Conservation (phyloP, 1,140 invertebrate genomes). For the Caerostris extrusa region DNA sequence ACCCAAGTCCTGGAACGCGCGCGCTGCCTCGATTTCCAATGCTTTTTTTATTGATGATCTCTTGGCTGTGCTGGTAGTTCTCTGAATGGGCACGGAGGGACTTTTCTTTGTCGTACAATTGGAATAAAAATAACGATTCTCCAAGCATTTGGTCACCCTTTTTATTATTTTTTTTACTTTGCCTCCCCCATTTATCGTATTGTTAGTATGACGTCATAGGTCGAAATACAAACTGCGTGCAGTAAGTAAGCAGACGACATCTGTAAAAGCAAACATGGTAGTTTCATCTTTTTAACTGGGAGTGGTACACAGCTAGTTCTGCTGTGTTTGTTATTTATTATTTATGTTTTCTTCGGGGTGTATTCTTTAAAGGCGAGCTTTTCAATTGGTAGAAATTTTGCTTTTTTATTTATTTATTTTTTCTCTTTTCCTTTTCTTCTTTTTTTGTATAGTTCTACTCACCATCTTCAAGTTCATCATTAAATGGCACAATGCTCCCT, state of each 20-base stretch:
- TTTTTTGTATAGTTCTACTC: background rate
- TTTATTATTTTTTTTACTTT: constrained; percentile 47
- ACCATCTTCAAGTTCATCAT: background rate
- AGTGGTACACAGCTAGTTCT: background rate
- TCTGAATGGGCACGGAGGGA: constrained; percentile 2
- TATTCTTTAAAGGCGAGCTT: background rate
- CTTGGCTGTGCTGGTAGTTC: background rate
- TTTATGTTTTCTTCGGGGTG: constrained; percentile 36
- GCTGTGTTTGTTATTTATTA: background rate
- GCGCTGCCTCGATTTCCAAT: background rate
- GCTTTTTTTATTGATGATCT: constrained; percentile 63
- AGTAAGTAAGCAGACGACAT: background rate
- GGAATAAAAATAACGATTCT: constrained; percentile 59
- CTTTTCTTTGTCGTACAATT: constrained; percentile 17
- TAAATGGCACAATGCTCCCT: no score
- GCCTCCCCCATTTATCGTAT: background rate
- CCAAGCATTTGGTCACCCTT: background rate
- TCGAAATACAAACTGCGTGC: constrained; percentile 8
- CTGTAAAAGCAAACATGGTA: constrained; percentile 60
- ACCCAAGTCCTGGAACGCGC: constrained; percentile 6
- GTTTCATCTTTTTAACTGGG: constrained; percentile 17
- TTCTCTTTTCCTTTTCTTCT: background rate
- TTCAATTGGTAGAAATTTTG: background rate
- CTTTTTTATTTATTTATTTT: background rate
- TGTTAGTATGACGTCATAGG: constrained; percentile 24